phyloP scores from a whole-genome alignment of 2,113 vertebrate species.

The Catharus fuscescens region DNA sequence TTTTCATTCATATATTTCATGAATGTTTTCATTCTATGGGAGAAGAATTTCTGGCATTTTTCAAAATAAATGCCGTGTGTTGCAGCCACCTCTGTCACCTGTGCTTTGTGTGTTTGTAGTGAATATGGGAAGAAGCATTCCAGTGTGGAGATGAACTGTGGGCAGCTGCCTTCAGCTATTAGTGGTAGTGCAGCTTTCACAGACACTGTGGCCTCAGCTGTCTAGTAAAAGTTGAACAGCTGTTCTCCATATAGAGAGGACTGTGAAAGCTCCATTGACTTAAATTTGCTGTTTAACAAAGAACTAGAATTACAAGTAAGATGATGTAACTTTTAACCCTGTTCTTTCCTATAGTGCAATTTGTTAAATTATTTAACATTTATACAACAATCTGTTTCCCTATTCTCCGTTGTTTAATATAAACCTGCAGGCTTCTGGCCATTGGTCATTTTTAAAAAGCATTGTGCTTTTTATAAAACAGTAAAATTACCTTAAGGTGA shows the following conservation, averaged over 20 bases:
- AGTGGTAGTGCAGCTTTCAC: conserved; percentile 73
- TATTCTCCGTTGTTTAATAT: background rate
- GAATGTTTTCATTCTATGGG: conserved; percentile 35
- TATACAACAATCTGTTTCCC: conserved; percentile 3
- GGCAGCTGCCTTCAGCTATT: conserved; percentile 83
- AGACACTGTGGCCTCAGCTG: conserved; percentile 86
- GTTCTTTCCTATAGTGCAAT: conserved; percentile 20
- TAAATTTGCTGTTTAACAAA: conserved; percentile 78
- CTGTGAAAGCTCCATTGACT: conserved; percentile 85
- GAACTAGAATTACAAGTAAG: conserved; percentile 73
- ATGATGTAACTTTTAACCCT: conserved; percentile 74
- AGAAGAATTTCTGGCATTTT: conserved; percentile 41
- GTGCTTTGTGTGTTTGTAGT: conserved; percentile 56
- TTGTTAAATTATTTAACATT: conserved; percentile 52
- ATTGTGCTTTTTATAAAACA: background rate
- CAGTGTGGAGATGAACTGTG: conserved; percentile 75
- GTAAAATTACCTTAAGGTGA: background rate
- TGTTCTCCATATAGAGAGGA: conserved; percentile 80
- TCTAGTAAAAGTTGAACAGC: conserved; percentile 91
- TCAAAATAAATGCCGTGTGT: background rate
- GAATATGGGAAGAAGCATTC: conserved; percentile 54
- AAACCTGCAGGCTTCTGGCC: background rate
- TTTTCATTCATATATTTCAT: conserved; percentile 41
- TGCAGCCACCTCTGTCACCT: conserved; percentile 65
- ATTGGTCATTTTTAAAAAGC: background rate